Conservation (phyloP, 2,113 vertebrate species). For the Pedetes capensis region DNA sequence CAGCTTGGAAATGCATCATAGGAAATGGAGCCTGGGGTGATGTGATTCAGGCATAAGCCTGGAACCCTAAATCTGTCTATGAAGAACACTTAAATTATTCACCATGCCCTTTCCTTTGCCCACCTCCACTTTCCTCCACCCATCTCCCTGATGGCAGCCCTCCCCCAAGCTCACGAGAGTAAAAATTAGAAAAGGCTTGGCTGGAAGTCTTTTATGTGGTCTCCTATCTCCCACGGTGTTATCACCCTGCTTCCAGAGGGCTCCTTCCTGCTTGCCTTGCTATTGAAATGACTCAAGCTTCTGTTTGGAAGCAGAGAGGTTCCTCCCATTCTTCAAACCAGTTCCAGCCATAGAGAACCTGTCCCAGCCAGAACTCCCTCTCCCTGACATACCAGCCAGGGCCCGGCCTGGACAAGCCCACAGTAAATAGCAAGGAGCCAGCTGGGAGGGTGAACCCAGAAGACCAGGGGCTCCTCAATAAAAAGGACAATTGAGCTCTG, state of each 20-base stretch:
- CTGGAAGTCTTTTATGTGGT: not conserved
- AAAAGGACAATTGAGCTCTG: not conserved
- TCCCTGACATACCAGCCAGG: not conserved
- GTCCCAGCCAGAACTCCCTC: not conserved
- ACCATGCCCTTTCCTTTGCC: not conserved
- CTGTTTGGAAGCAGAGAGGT: not conserved
- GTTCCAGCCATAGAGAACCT: not conserved
- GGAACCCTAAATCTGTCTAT: not conserved
- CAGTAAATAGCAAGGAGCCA: not conserved
- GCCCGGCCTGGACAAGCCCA: not conserved
- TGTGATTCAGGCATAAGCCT: not conserved
- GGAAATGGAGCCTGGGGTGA: not conserved
- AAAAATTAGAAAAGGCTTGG: not conserved
- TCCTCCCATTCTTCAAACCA: slow-evolving; percentile 12
- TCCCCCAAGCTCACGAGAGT: not conserved
- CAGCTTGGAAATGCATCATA: not conserved
- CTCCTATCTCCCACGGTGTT: not conserved
- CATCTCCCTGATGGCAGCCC: not conserved
- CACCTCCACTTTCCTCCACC: not conserved
- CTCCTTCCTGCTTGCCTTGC: not conserved
- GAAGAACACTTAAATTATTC: not conserved
- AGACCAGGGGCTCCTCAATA: not conserved
- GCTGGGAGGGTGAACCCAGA: not conserved
- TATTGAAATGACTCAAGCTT: not conserved
- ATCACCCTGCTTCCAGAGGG: not conserved